phyloP scores from a whole-genome alignment of 2,888 invertebrate genomes.

The Melanchra persicariae region DNA sequence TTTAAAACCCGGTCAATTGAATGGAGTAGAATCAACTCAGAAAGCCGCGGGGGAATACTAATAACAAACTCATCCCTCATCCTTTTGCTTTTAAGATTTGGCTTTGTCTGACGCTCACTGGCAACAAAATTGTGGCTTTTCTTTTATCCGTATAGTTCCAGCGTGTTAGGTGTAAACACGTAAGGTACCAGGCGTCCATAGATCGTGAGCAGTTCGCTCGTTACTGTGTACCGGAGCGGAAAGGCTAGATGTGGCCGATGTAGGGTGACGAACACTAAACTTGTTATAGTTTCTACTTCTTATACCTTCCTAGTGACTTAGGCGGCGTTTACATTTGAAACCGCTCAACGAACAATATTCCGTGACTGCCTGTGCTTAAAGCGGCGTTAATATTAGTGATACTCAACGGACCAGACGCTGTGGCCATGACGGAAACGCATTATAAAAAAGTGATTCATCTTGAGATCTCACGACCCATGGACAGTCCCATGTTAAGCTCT shows the following conservation, averaged over 20 bases:
- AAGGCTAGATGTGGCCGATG: slow-evolving; percentile 30
- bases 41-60: not conserved
- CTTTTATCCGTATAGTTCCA: not conserved
- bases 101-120: not conserved
- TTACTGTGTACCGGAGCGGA: slow-evolving; percentile 41
- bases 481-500: too few species aligned
- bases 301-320: not conserved
- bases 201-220: slow-evolving; percentile 12
- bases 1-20: not conserved
- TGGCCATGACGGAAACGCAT: too few species aligned
- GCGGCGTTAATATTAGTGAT: not conserved
- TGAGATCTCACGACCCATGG: too few species aligned
- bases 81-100: not conserved
- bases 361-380: too few species aligned
- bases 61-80: not conserved
- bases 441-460: too few species aligned
- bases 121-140: not conserved
- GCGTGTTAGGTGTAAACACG: not conserved
- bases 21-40: too few species aligned
- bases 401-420: not conserved
- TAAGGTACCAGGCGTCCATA: slow-evolving; percentile 1
- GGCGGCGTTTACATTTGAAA: not conserved
- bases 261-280: slow-evolving; percentile 15
- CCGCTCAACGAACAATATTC: not conserved
- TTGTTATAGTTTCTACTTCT: slow-evolving; percentile 23